Base-by-base conservation (phyloP, 2,113 vertebrate genomes). In the Lepus europaeus region DNA sequence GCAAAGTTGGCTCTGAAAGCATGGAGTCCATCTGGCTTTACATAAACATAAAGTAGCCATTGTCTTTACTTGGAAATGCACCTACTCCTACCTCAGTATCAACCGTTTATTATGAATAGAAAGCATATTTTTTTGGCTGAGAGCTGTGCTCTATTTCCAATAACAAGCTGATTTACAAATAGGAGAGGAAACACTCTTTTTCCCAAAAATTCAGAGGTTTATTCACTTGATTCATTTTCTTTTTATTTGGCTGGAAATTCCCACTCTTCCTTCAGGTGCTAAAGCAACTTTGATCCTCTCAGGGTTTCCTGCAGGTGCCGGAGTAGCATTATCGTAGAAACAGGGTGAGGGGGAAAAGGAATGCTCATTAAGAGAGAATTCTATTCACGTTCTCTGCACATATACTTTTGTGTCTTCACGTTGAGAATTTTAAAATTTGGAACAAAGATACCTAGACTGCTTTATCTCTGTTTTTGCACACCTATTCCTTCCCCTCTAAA, bases 331-430 rank as follows among this genome's bases (percentile, higher is more conserved):
- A 94, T 96, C 69, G 93, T 78, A 97, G 95, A 97, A 97, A 97
- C 91, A 85, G 94, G 91, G 73, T 94, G 92, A 84, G 90, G 96
- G 92, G 97, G 82, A 97, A 97, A 95, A 97, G 94, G 96, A 97
- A 97, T 97, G 97, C 97, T 97, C 94, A 96, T 98, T 98, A 96
- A 86, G 90, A 96, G 96, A 97, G 97, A 96, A 93, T 94, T 96
- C 88, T 94, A 78, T 86, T 97, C 95, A 27, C 80, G 86, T 76
- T 94, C 94, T 96, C 97, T 95, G 93, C 96, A 96, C 91, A 78
- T 89, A 82, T 92, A 93, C 93, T 97, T 97, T 98, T 97, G 97
- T 70, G 93, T 88, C 96, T 45, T 96, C 96, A 81, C 78, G 68
- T 6, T 85, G 96, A 97, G 94, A 96, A 93, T 45, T 96, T 95